Evolutionary conservation across 1,140 invertebrate species (phyloP), one percentile per base, ranked within the genome.

Genomic region (Trachymyrmex septentrionalis): DNA sequence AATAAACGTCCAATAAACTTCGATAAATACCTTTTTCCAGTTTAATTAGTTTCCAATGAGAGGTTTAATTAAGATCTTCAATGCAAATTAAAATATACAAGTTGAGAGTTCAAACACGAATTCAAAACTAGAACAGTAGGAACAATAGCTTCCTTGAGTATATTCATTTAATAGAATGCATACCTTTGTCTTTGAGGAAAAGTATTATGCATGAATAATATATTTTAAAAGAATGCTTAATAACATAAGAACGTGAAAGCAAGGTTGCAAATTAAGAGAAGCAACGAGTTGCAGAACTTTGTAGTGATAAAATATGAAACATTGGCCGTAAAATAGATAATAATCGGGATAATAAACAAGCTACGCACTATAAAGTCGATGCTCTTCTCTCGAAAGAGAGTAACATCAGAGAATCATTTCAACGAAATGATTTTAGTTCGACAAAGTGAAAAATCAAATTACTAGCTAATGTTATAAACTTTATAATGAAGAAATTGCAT

Each of bases 271-370:
- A 21, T 27, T 0, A 12, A 16, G 1, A 38, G n/a, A 19, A 57
- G 44, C 1, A 44, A 6, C 0, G 19, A 75, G 59, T 78, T 59
- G 1, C 24, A 2, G 4, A 67, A 61, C 16, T 85, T 71, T 55
- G 34, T 10, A 38, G 21, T 64, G 1, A 0, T 61, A 14, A 44
- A 44, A 71, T 19, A 63, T 48, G 14, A 53, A 69, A 19, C n/a
- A 55, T 21, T 12, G 67, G 21, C 27, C 69, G n/a, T 76, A 85
- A 85, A 85, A 21, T 50, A 44, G 38, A 9, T 44, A 72, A 69
- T 82, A 82, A 82, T 27, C 5, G 14, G 0, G n/a, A n/a, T n/a
- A n/a, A 9, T 19, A 48, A 73, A 57, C 57, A 71, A 84, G 34
- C 24, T 10, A 12, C 16, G 21, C n/a, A 27, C 53, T 38, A 59